Conservation (phyloP, 2,888 invertebrate species). For the Hypsopygia costalis region DNA sequence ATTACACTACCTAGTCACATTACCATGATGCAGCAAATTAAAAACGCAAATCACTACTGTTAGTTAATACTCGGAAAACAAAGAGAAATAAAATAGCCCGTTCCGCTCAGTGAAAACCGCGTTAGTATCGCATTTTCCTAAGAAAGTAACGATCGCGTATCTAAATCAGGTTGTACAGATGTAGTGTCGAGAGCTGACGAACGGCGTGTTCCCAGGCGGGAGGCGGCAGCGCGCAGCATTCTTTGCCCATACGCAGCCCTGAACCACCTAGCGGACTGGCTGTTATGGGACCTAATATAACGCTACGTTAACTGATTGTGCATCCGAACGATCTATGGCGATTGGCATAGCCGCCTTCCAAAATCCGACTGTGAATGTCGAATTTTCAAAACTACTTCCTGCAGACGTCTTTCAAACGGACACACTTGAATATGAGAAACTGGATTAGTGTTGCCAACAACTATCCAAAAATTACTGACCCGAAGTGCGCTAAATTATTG, state of each 20-base stretch:
- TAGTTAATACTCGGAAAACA: not conserved
- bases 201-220: slow-evolving; percentile 60
- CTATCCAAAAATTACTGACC: too few species aligned
- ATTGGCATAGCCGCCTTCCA: too few species aligned
- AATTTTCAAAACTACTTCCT: too few species aligned
- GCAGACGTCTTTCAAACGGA: too few species aligned
- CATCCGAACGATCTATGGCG: too few species aligned
- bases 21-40: too few species aligned
- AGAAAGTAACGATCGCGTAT: slow-evolving; percentile 45
- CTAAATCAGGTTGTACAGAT: slow-evolving; percentile 47
- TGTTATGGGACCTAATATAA: slow-evolving; percentile 65
- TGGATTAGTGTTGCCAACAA: too few species aligned
- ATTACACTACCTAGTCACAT: slow-evolving; percentile 25
- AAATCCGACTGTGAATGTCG: too few species aligned
- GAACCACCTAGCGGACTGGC: slow-evolving; percentile 62
- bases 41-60: too few species aligned
- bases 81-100: not conserved
- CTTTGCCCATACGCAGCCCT: slow-evolving; percentile 65
- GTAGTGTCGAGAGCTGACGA: slow-evolving; percentile 30
- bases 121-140: slow-evolving; percentile 22
- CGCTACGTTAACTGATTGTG: too few species aligned
- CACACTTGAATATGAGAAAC: too few species aligned
- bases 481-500: too few species aligned
- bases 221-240: slow-evolving; percentile 47
- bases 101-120: not conserved